Conservation (phyloP, 2,888 invertebrate genomes). For the Abscondita cerata region DNA sequence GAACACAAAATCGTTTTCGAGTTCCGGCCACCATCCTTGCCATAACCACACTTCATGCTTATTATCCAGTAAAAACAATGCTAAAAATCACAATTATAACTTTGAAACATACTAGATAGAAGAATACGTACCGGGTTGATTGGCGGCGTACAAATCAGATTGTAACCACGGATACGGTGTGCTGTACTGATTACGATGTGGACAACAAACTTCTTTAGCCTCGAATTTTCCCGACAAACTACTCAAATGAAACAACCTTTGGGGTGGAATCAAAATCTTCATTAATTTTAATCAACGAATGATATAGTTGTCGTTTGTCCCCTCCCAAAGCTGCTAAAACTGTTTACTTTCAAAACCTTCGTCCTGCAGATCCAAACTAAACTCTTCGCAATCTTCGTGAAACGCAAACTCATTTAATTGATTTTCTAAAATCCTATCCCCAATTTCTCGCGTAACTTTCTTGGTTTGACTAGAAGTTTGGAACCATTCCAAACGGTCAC, state of each 20-base stretch:
- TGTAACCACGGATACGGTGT: conserved; percentile 89
- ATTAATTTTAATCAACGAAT: conserved; percentile 57
- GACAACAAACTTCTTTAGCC: conserved; percentile 78
- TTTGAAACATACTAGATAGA: conserved; percentile 3
- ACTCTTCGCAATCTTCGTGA: conserved; percentile 56
- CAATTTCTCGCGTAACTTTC: conserved; percentile 67
- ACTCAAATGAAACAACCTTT: conserved; percentile 81
- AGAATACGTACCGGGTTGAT: conserved; percentile 76
- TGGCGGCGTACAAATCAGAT: conserved; percentile 82
- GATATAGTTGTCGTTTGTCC: conserved; percentile 69
- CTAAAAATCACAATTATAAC: conserved; percentile 59
- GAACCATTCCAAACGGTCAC: conserved; percentile 86
- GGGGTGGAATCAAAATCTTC: conserved; percentile 64
- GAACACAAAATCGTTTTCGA: conserved; percentile 66
- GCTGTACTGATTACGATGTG: conserved; percentile 65
- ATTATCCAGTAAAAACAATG: conserved; percentile 85
- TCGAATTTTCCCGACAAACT: conserved; percentile 84
- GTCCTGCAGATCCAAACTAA: conserved; percentile 67
- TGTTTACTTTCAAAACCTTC: conserved; percentile 79
- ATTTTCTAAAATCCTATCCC: conserved; percentile 67
- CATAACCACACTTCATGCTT: conserved; percentile 84
- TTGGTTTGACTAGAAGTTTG: conserved; percentile 72
- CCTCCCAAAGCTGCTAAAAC: conserved; percentile 70
- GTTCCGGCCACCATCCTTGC: conserved; percentile 94
- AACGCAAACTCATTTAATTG: conserved; percentile 72